These are phyloP conservation scores for Sceloporus tristichus DNA, from an alignment of 2,113 vertebrate genomes.

Conservation along the genomic window DNA sequence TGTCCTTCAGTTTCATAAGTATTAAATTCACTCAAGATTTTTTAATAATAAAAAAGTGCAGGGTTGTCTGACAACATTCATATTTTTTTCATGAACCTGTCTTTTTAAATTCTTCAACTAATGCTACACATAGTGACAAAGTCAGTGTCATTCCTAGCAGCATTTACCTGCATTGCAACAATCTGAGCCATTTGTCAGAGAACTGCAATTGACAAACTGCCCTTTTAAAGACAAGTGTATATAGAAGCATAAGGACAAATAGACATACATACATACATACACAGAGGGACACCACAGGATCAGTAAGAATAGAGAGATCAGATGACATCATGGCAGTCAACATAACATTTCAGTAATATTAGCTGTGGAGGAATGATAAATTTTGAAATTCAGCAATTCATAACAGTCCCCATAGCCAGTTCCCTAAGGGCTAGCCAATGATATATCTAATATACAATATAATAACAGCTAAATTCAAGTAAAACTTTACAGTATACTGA, in stretches of 20 bases:
- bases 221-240: slow-evolving; percentile 32
- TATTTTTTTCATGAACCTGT: slow-evolving; percentile 78
- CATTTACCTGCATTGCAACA: slow-evolving; percentile 67
- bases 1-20: slow-evolving; percentile 69
- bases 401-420: too few relatives aligned
- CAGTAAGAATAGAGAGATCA: not conserved
- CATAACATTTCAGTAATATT: not conserved
- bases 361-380: too few relatives aligned
- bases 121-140: slow-evolving; percentile 68
- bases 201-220: slow-evolving; percentile 30
- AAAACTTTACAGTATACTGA: not conserved
- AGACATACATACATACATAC: not conserved
- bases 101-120: slow-evolving; percentile 72
- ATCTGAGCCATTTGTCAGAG: slow-evolving; percentile 46
- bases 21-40: slow-evolving; percentile 75
- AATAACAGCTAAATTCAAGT: not conserved
- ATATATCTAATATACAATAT: not conserved
- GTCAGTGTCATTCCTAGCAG: slow-evolving; percentile 66
- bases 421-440: not conserved
- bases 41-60: slow-evolving; percentile 77
- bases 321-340: not conserved
- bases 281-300: not conserved
- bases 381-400: too few relatives aligned
- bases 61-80: slow-evolving; percentile 76
- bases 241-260: slow-evolving; percentile 9